phyloP scores from a whole-genome alignment of 2,888 invertebrate species.

The Drepanosiphum platanoidis region DNA sequence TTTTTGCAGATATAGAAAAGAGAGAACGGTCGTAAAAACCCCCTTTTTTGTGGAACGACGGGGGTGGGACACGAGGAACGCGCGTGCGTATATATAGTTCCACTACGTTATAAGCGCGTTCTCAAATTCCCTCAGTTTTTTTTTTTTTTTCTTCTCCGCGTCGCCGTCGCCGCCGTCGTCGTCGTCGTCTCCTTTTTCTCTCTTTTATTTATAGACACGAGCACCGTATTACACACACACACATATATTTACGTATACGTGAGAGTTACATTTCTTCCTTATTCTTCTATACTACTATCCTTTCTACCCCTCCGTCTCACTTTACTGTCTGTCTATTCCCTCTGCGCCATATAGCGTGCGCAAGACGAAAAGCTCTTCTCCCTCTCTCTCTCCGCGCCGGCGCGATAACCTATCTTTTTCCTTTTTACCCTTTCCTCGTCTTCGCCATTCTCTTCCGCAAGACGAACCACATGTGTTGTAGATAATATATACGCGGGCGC shows the following conservation, averaged over 20 bases:
- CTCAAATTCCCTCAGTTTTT: constrained; percentile 57
- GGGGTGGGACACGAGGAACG: constrained; percentile 4
- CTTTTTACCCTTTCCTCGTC: constrained; percentile 20
- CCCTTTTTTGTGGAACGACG: constrained; percentile 2
- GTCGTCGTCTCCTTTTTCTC: constrained; percentile 15
- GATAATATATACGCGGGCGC: neutral
- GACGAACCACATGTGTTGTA: neutral
- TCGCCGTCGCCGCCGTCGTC: too few relatives aligned
- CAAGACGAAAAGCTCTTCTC: constrained; percentile 52
- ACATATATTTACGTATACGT: neutral
- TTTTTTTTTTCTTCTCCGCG: neutral
- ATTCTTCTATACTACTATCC: neutral
- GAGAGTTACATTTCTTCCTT: constrained; percentile 40
- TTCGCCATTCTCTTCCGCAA: neutral
- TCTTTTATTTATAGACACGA: constrained; percentile 56
- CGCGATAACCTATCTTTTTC: constrained; percentile 58
- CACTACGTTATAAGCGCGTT: constrained; percentile 38
- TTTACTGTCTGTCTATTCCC: constrained; percentile 21
- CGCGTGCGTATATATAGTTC: constrained; percentile 27
- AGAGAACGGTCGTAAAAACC: constrained; percentile 55
- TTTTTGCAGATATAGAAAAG: constrained; percentile 59
- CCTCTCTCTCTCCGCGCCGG: too few relatives aligned
- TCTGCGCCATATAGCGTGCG: neutral
- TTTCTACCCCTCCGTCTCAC: neutral
- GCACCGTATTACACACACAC: neutral